Evolutionary conservation across 2,797 vertebrate genomes (phyloP).

Genomic region (Microctenopoma stevenorrisi): DNA sequence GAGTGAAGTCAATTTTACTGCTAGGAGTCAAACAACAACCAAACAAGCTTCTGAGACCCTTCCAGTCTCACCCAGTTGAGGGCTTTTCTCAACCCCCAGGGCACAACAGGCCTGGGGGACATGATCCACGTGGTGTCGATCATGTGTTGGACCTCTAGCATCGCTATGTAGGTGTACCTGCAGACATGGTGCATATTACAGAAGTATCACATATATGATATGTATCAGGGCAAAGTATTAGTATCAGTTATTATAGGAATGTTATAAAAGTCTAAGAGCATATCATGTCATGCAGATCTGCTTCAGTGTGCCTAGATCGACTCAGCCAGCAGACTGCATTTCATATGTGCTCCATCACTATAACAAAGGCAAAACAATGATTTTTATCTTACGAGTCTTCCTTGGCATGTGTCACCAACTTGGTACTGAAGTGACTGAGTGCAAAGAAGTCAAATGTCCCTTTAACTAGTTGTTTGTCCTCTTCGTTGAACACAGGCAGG

Average conservation of each 20-base stretch:
- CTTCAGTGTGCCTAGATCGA: not conserved
- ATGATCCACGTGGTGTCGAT: slow-evolving; percentile 94
- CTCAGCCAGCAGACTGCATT: not conserved
- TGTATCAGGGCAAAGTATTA: not conserved
- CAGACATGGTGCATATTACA: slow-evolving; percentile 1
- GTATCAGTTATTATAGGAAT: too few species aligned
- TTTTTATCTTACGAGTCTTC: slow-evolving; percentile 82
- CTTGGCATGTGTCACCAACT: slow-evolving; percentile 90
- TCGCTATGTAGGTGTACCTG: slow-evolving; percentile 86
- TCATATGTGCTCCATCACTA: not conserved
- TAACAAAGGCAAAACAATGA: not conserved
- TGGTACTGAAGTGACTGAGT: slow-evolving; percentile 93
- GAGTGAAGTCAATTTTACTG: not conserved
- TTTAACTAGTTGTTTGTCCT: slow-evolving; percentile 85
- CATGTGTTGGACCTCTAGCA: slow-evolving; percentile 90
- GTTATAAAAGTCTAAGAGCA: not conserved
- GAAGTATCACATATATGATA: too few species aligned
- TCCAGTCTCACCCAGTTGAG: slow-evolving; percentile 89
- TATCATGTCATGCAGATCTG: not conserved
- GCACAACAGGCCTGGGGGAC: slow-evolving; percentile 90
- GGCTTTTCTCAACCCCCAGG: slow-evolving; percentile 93
- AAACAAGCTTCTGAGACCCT: not conserved
- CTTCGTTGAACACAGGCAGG: slow-evolving; percentile 91
- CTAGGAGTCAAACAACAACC: too few species aligned
- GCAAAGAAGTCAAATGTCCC: slow-evolving; percentile 96